phyloP scores from a whole-genome alignment of 2,113 vertebrate genomes.

The Poeciliopsis prolifica region DNA sequence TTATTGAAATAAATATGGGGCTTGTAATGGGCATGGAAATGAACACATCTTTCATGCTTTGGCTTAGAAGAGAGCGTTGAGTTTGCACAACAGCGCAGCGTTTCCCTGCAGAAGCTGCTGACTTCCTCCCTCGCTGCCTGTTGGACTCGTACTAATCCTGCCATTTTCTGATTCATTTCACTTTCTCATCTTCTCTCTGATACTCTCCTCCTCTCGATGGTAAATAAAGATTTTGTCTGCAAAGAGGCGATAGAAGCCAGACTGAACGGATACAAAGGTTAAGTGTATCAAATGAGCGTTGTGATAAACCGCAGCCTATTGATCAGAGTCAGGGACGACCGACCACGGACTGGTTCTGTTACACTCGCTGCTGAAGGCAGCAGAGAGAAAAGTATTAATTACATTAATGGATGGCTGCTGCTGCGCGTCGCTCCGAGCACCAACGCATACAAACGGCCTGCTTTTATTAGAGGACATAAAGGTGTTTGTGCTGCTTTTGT shows the following conservation, averaged over 20 bases:
- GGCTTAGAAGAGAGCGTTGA: conserved; percentile 60
- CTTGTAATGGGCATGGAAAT: conserved; percentile 78
- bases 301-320: conserved; percentile 66
- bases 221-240: conserved; percentile 21
- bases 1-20: conserved; percentile 80
- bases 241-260: conserved; percentile 45
- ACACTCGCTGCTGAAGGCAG: conserved; percentile 12
- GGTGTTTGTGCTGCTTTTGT: too few species aligned
- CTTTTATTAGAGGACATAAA: not conserved
- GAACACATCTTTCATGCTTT: conserved; percentile 74
- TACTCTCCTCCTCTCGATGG: conserved; percentile 31
- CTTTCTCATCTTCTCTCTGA: not conserved
- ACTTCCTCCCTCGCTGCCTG: conserved; percentile 51
- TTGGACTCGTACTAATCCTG: conserved; percentile 18
- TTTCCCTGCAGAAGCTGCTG: conserved; percentile 61
- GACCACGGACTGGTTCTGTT: conserved; percentile 11
- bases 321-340: conserved; percentile 44
- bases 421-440: conserved; percentile 8
- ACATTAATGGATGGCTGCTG: not conserved
- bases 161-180: conserved; percentile 19
- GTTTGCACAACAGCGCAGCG: conserved; percentile 57
- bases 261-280: conserved; percentile 56
- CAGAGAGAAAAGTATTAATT: not conserved
- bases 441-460: not conserved
- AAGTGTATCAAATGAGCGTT: conserved; percentile 58